Percentiles rank a stretch among this genome's conserved stretches.
These are phyloP conservation scores for Diprion similis DNA, from an alignment of 1,140 invertebrate genomes.

Conservation along the genomic window DNA sequence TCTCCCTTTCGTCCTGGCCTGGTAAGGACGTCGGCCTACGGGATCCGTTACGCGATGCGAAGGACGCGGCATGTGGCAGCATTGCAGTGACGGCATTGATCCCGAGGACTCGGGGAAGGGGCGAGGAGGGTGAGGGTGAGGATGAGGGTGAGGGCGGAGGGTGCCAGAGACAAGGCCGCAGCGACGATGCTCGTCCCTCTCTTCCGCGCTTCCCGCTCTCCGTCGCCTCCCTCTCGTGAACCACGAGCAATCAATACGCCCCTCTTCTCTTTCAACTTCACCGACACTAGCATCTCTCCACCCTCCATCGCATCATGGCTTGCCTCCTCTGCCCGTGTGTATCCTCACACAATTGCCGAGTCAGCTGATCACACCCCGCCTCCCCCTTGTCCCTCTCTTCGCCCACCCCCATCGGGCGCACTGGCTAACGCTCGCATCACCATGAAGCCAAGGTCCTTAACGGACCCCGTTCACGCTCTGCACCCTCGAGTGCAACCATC, in stretches of 20 bases:
- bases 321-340: constrained; percentile 15
- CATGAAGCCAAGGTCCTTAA: constrained; percentile 41
- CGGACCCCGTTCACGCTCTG: constrained; percentile 20
- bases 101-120: constrained; percentile 26
- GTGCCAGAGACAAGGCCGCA: constrained; percentile 28
- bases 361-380: constrained; percentile 40
- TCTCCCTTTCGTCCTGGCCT: constrained; percentile 4
- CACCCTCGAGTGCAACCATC: constrained; percentile 9
- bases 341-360: constrained; percentile 27
- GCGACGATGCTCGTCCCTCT: constrained; percentile 33
- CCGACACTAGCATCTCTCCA: constrained; percentile 14
- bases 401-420: background rate
- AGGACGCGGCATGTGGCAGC: constrained; percentile 31
- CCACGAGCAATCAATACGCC: constrained; percentile 53
- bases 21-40: constrained; percentile 25
- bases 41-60: constrained; percentile 18
- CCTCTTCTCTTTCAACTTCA: constrained; percentile 31
- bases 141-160: constrained; percentile 12
- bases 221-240: constrained; percentile 26
- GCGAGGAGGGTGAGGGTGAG: constrained; percentile 22
- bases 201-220: constrained; percentile 19
- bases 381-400: background rate
- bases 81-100: constrained; percentile 45
- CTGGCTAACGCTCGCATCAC: constrained; percentile 20
- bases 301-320: background rate